Conservation (phyloP, 2,113 vertebrate species). For the Nothoprocta perdicaria region DNA sequence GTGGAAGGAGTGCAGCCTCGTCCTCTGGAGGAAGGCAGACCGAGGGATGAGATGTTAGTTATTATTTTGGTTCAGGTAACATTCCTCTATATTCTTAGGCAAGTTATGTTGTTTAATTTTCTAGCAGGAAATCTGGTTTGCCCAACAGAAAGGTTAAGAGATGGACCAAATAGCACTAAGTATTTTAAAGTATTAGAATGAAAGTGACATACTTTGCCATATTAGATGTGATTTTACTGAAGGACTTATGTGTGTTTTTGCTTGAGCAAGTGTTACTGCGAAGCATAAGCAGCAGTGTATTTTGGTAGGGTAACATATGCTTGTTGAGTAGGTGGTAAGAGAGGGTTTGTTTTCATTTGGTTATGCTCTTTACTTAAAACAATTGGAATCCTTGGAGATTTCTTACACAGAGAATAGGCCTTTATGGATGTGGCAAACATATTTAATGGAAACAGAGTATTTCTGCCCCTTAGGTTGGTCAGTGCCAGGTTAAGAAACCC, state of each 20-base stretch:
- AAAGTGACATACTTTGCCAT: constrained; percentile 61
- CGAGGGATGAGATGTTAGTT: constrained; percentile 25
- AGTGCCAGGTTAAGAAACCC: neutral
- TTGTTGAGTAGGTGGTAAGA: constrained; percentile 32
- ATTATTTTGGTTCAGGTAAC: constrained; percentile 4
- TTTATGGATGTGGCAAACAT: neutral
- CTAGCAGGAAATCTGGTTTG: constrained; percentile 16
- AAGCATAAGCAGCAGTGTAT: constrained; percentile 2
- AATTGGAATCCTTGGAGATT: neutral
- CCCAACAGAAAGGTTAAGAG: constrained; percentile 28
- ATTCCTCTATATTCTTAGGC: constrained; percentile 17
- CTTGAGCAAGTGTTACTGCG: constrained; percentile 47
- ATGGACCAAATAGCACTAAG: constrained; percentile 14
- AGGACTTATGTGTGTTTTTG: neutral
- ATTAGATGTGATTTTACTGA: constrained; percentile 26
- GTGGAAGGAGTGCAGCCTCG: neutral
- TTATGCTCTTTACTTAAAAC: constrained; percentile 25
- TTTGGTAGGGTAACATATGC: neutral
- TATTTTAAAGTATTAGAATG: constrained; percentile 38
- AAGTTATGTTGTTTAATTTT: neutral
- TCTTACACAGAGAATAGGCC: neutral
- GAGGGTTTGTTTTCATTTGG: constrained; percentile 26
- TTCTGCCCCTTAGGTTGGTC: neutral
- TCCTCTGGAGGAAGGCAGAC: neutral
- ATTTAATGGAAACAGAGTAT: neutral